These are phyloP conservation scores for Oophaga pumilio DNA, from an alignment of 2,113 vertebrate species.

Conservation along the genomic window DNA sequence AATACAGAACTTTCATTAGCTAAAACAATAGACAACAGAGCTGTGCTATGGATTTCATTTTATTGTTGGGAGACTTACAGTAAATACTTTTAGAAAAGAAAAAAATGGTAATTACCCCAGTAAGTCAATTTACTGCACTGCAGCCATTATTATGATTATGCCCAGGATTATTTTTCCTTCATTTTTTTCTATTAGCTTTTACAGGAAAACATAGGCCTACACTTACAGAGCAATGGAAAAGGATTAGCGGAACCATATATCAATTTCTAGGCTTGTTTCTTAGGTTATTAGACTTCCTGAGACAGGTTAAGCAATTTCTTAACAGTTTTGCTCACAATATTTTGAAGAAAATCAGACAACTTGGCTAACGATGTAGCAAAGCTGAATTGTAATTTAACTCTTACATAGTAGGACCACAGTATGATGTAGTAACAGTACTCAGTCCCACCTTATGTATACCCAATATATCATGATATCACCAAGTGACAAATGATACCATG, in stretches of 20 bases:
- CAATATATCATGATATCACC: too few relatives aligned
- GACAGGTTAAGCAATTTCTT: background rate
- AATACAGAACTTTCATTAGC: constrained; percentile 67
- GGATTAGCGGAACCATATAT: background rate
- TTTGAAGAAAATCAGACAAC: too few relatives aligned
- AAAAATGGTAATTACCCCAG: constrained; percentile 66
- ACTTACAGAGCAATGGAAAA: constrained; percentile 25
- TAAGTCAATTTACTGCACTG: constrained; percentile 57
- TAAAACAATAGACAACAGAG: constrained; percentile 69
- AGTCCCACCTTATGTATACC: too few relatives aligned
- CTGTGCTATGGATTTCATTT: constrained; percentile 65
- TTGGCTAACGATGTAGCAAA: background rate
- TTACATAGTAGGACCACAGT: too few relatives aligned
- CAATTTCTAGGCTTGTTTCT: background rate
- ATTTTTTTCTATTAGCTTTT: constrained; percentile 29
- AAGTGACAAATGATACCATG: too few relatives aligned
- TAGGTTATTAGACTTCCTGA: background rate
- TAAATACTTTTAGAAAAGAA: constrained; percentile 63
- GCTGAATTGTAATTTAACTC: background rate
- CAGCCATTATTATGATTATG: background rate
- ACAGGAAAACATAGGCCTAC: constrained; percentile 14
- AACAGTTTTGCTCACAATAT: background rate
- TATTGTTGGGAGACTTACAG: constrained; percentile 67
- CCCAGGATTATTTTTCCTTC: constrained; percentile 54
- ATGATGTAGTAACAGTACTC: too few relatives aligned